phyloP scores from a whole-genome alignment of 2,113 vertebrate species.

The Corythaixoides concolor region DNA sequence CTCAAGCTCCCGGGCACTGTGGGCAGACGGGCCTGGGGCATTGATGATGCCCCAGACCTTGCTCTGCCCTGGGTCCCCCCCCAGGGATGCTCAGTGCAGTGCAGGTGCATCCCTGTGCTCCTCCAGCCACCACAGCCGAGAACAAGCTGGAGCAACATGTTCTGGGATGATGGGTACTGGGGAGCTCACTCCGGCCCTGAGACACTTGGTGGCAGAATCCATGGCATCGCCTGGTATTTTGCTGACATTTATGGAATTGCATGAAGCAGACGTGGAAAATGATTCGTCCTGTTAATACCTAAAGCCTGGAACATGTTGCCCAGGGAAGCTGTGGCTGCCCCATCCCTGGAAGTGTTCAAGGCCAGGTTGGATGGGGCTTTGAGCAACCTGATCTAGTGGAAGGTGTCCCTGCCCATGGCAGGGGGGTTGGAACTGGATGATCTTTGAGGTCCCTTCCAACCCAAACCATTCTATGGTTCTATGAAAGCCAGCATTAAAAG shows the following conservation, averaged over 20 bases:
- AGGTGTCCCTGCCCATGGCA: too few species aligned
- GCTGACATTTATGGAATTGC: background rate
- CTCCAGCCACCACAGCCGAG: rapidly evolving
- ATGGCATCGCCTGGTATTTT: background rate
- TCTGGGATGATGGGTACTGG: rapidly evolving
- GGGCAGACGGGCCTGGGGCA: rapidly evolving
- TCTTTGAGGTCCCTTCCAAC: too few species aligned
- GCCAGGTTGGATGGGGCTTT: too few species aligned
- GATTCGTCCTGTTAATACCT: background rate
- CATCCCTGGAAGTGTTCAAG: too few species aligned
- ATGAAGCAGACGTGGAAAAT: background rate
- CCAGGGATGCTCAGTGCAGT: background rate
- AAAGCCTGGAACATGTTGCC: too few species aligned
- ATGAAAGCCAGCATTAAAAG: background rate
- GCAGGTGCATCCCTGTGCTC: background rate
- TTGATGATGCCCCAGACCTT: background rate
- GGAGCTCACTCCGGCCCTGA: background rate
- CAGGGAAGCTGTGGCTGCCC: too few species aligned
- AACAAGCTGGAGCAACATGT: background rate
- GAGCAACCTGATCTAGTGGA: too few species aligned
- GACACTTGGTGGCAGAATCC: background rate
- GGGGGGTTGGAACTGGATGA: too few species aligned
- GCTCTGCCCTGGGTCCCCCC: background rate
- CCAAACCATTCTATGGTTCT: too few species aligned
- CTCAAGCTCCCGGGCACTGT: background rate